Base-by-base conservation (phyloP, 2,797 vertebrate species). In the Pteronotus mesoamericanus region DNA sequence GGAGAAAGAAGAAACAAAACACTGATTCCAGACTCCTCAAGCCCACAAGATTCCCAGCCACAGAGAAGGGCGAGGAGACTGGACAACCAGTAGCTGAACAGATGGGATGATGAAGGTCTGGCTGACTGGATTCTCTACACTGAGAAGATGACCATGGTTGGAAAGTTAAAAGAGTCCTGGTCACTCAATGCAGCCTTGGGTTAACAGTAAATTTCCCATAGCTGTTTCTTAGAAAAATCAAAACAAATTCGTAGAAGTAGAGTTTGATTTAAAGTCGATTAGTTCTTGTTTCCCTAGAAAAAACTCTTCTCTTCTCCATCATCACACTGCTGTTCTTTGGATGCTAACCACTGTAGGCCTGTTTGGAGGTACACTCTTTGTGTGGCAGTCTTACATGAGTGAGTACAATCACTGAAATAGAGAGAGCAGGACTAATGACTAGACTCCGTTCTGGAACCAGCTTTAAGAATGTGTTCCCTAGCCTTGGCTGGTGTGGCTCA, bases 201-300 rank as follows among this genome's bases (percentile, higher is more conserved):
- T 7, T 87, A 92, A 92, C 0, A 84, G 24, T 64, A 78, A 46
- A 94, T 78, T 85, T 95, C 18, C 37, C 72, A 57, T 1, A 83
- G 29, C 24, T 88, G 37, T 66, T 66, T 85, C 91, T 93, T 89
- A 91, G 37, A 59, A 64, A 96, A 91, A 89, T 64, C 21, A 83
- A 92, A 91, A 80, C 42, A 69, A 91, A 69, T 84, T 61, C 34
- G 46, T n/a, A 69, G 46, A 86, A 16, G 14, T 0, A 61, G 59
- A 84, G 16, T 51, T 83, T 87, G 68, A 83, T 7, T 22, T n/a
- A 89, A 53, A 86, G 12, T 19, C 48, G 78, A 44, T 42, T 86
- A 89, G 55, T 53, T 87, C 68, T 48, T 84, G 39, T 46, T 94
- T 87, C 80, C 29, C 16, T 61, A 46, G 46, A 61, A 85, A 39